Conservation (phyloP, 2,797 vertebrate species). For the Pangasius djambal region DNA sequence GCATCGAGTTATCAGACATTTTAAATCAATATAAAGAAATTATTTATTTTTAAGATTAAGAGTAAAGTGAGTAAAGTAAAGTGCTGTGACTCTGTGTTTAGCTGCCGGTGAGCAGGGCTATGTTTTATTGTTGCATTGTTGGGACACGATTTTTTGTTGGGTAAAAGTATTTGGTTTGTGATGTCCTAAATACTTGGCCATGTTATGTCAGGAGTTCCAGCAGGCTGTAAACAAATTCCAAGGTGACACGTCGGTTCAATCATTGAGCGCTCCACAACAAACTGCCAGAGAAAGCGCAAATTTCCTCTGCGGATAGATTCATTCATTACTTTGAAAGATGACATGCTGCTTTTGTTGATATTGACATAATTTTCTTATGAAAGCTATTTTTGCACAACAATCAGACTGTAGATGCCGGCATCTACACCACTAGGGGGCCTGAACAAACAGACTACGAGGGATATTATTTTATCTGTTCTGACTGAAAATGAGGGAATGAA, state of each 20-base stretch:
- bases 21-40: background rate
- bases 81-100: background rate
- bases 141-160: background rate
- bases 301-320: background rate
- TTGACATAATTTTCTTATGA: background rate
- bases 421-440: background rate
- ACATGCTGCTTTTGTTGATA: background rate
- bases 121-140: background rate
- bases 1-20: background rate
- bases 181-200: background rate
- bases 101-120: background rate
- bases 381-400: background rate
- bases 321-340: background rate
- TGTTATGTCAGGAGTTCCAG: background rate
- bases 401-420: background rate
- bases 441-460: background rate
- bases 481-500: slow-evolving; percentile 5
- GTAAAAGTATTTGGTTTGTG: background rate
- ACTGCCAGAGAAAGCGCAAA: background rate
- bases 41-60: background rate
- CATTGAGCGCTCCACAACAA: background rate
- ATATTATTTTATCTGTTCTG: slow-evolving; percentile 61
- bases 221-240: background rate
- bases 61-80: no score
- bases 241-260: background rate